A percentile compares a stretch with the other conserved stretches of the same genome.
Evolutionary conservation across 2,888 invertebrate species (phyloP).

Genomic region (Synanthedon vespiformis): DNA sequence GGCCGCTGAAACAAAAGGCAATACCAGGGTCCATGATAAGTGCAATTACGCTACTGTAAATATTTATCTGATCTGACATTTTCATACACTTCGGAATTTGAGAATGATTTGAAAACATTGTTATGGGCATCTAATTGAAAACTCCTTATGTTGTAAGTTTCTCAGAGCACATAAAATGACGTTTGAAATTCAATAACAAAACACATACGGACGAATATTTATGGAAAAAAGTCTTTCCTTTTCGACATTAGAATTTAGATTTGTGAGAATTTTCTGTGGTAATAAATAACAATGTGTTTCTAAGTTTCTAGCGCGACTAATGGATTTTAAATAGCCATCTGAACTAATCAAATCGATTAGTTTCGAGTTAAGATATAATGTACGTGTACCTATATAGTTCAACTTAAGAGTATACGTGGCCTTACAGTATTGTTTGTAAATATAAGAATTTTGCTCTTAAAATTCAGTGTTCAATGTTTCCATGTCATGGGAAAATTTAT

Average conservation of each 20-base stretch:
- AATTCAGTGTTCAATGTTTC: too few species aligned
- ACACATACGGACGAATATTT: too few species aligned
- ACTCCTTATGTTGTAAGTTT: too few species aligned
- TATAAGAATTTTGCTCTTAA: too few species aligned
- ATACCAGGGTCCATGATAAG: slow-evolving; percentile 32
- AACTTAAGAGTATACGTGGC: background rate
- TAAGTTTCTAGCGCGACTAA: background rate
- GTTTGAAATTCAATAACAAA: too few species aligned
- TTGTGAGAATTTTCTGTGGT: too few species aligned
- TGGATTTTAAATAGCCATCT: background rate
- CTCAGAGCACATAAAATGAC: too few species aligned
- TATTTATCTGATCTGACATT: slow-evolving; percentile 1
- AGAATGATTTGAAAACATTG: too few species aligned
- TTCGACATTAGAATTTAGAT: too few species aligned
- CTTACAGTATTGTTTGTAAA: background rate
- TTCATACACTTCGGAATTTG: background rate
- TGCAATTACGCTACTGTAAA: slow-evolving; percentile 33
- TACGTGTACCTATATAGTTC: background rate
- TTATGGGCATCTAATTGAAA: too few species aligned
- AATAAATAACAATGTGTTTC: background rate
- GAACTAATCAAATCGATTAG: background rate
- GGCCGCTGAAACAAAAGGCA: slow-evolving; percentile 30
- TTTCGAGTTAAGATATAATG: background rate
- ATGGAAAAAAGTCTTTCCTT: too few species aligned
- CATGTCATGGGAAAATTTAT: too few species aligned